Base-by-base conservation (phyloP, 2,797 vertebrate genomes). In the Kryptopterus vitreolus region DNA sequence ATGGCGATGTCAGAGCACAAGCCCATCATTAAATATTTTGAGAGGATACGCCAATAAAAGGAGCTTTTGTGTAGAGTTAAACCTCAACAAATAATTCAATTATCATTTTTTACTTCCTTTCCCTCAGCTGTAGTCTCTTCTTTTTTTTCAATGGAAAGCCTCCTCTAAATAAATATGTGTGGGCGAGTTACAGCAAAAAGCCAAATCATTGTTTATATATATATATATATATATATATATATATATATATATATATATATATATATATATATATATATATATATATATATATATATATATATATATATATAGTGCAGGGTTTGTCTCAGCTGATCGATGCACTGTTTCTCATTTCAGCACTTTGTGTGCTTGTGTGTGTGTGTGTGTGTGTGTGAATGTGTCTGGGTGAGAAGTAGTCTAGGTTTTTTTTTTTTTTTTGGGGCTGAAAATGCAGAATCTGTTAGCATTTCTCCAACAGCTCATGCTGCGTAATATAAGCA, bases 311-410 rank as follows among this genome's bases (percentile, higher is more conserved):
- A 48, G 4, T 46, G n/a, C 43, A 48, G 38, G 7, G 43, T 50
- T 50, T 50, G 66, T 50, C 24, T 70, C 68, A 52, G 24, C 68
- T 50, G 26, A 70, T 70, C 46, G 24, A 70, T 70, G 46, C 16
- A 3, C 43, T 70, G 68, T 50, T 70, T 70, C 68, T 9, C 24
- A 31, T 70, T 70, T 70, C 68, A 70, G 68, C 68, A 70, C 24
- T 70, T 29, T 13, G 31, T 62, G 29, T 66, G 13, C n/a, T 15
- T 62, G 61, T 62, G 55, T 24, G 9, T 57, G 55, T 57, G 57
- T 59, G 24, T 53, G 52, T 53, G 13, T 53, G 16, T 55, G 3
- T 55, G 20, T n/a, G 20, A 22, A 22, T 61, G 9, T 61, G n/a
- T 6, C 35, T 68, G 2, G 13, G 38, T 16, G 43, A 10, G 15